Evolutionary conservation across 2,113 vertebrate species (phyloP).

Genomic region (Ardeotis arabs): DNA sequence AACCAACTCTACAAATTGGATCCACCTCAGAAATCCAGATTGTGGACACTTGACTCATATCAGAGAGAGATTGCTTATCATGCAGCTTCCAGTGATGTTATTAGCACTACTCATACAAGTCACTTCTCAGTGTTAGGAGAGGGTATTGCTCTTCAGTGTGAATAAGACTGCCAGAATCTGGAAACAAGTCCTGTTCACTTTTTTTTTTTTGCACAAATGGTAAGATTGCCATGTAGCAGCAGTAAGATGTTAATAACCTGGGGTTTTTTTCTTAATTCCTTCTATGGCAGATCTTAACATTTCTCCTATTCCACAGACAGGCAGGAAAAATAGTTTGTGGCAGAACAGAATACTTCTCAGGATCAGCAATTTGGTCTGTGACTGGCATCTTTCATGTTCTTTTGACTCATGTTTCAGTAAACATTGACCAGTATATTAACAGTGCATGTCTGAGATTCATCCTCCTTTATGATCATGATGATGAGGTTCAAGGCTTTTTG

Average conservation of each 20-base stretch:
- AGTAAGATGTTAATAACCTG: background rate
- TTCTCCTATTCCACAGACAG: background rate
- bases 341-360: background rate
- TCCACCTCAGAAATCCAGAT: background rate
- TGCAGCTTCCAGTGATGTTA: fast-evolving
- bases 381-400: background rate
- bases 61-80: background rate
- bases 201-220: background rate
- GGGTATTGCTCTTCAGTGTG: background rate
- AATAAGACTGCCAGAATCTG: background rate
- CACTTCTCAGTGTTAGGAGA: background rate
- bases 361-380: background rate
- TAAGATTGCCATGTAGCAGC: background rate
- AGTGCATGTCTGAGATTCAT: background rate
- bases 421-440: background rate
- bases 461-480: background rate
- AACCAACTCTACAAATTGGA: background rate
- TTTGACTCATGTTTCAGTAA: background rate
- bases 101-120: background rate
- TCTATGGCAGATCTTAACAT: background rate
- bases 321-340: background rate
- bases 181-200: background rate
- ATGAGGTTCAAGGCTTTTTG: background rate
- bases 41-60: background rate
- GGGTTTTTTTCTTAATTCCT: background rate